Conservation (phyloP, 2,888 invertebrate genomes). For the Microchrysa polita region DNA sequence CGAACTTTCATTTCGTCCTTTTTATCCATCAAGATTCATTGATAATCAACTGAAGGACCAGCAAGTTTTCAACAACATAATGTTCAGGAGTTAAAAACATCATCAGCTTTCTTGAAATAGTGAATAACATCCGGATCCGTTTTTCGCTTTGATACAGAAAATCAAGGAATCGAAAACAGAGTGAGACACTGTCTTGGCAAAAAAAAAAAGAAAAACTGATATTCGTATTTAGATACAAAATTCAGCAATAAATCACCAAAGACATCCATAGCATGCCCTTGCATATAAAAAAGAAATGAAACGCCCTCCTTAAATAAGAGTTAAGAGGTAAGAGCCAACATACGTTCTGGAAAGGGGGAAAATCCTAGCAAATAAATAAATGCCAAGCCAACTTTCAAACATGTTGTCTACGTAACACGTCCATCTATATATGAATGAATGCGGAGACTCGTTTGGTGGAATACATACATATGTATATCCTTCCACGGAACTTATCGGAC, state of each 20-base stretch:
- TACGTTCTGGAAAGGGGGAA: not conserved
- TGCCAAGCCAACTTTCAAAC: slow-evolving; percentile 24
- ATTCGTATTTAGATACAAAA: slow-evolving; percentile 6
- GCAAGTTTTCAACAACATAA: not conserved
- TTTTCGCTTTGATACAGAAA: not conserved
- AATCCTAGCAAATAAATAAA: slow-evolving; percentile 28
- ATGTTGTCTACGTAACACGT: slow-evolving; percentile 14
- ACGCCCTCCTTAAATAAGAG: not conserved
- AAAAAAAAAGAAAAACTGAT: not conserved
- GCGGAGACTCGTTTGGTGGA: not conserved
- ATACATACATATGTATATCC: too few species aligned
- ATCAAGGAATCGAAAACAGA: not conserved
- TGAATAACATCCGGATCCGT: slow-evolving; percentile 8
- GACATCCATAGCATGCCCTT: slow-evolving; percentile 5
- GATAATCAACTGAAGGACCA: too few species aligned
- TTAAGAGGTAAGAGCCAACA: slow-evolving; percentile 1
- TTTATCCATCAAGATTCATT: too few species aligned
- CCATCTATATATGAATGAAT: slow-evolving; percentile 3
- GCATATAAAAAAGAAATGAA: not conserved
- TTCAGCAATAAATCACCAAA: slow-evolving; percentile 18
- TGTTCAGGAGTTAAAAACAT: slow-evolving; percentile 5
- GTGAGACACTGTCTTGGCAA: too few species aligned
- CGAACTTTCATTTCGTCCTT: too few species aligned
- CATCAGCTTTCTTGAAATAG: slow-evolving; percentile 5
- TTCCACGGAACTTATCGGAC: not conserved